Evolutionary conservation across 2,797 vertebrate genomes (phyloP).

Genomic region (Myotis vivesi): DNA sequence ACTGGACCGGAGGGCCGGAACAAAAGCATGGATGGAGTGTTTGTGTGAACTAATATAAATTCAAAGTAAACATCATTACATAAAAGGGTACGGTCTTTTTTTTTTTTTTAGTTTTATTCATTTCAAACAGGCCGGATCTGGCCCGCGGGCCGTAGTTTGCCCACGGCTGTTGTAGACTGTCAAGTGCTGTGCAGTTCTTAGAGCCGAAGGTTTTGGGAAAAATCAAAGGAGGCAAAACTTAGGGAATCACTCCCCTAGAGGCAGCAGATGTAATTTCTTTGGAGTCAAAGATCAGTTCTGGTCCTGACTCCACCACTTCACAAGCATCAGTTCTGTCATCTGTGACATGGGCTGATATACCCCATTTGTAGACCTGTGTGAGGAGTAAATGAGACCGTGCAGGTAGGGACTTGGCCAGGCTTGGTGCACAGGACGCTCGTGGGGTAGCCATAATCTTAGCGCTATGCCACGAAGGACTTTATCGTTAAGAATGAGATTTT

Average conservation of each 20-base stretch:
- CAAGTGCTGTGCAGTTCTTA: not conserved
- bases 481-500: not conserved
- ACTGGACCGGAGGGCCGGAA: too few species aligned
- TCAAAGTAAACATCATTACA: too few species aligned
- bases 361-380: rapidly evolving
- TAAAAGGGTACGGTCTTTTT: too few species aligned
- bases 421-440: not conserved
- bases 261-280: not conserved
- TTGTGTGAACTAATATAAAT: too few species aligned
- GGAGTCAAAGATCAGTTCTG: not conserved
- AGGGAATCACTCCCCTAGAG: too few species aligned
- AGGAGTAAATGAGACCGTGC: not conserved
- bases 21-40: too few species aligned
- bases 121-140: too few species aligned
- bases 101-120: too few species aligned
- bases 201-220: not conserved
- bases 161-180: not conserved
- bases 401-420: not conserved
- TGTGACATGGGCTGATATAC: not conserved
- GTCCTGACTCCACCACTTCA: not conserved
- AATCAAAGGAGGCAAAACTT: not conserved
- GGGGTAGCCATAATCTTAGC: rapidly evolving
- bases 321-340: not conserved
- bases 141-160: too few species aligned
- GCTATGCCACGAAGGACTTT: not conserved